phyloP scores from a whole-genome alignment of 2,797 vertebrate genomes.

The Sebastes ruberrimus region DNA sequence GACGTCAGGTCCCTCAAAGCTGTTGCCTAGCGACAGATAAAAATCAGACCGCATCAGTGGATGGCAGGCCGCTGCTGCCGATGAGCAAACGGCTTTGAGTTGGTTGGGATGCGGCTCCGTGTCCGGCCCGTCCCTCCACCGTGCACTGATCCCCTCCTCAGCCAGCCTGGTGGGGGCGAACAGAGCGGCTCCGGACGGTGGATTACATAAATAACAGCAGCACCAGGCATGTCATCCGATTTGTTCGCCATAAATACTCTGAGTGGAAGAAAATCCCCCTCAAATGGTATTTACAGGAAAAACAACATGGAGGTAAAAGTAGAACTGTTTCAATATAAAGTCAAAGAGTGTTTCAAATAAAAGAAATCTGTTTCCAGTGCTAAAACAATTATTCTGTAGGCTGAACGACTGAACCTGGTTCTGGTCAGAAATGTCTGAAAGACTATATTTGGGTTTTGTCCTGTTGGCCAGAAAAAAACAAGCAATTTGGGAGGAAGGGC shows the following conservation, averaged over 20 bases:
- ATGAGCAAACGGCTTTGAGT: constrained; percentile 62
- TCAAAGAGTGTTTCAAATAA: not conserved
- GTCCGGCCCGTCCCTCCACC: constrained; percentile 11
- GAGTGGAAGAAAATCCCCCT: not conserved
- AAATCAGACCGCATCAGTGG: constrained; percentile 73
- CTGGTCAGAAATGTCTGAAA: not conserved
- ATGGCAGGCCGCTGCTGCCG: constrained; percentile 39
- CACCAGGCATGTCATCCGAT: constrained; percentile 20
- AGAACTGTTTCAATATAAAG: not conserved
- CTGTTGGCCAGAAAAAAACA: no score
- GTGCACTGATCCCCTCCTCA: constrained; percentile 21
- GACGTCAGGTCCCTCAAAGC: constrained; percentile 70
- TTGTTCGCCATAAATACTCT: constrained; percentile 21
- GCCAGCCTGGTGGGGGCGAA: not conserved
- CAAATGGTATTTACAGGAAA: constrained; percentile 1
- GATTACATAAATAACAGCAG: constrained; percentile 47
- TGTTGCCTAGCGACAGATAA: constrained; percentile 85
- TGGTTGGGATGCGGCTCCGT: constrained; percentile 45
- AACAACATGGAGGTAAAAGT: not conserved
- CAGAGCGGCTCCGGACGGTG: not conserved
- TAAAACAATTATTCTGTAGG: not conserved
- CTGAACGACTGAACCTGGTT: not conserved
- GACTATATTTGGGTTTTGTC: no score
- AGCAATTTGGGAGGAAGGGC: not conserved
- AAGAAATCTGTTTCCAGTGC: not conserved